A percentile compares a stretch with the other conserved stretches of the same genome.
Conservation (phyloP, 1,140 invertebrate genomes). For the Drosophila pseudoobscura region DNA sequence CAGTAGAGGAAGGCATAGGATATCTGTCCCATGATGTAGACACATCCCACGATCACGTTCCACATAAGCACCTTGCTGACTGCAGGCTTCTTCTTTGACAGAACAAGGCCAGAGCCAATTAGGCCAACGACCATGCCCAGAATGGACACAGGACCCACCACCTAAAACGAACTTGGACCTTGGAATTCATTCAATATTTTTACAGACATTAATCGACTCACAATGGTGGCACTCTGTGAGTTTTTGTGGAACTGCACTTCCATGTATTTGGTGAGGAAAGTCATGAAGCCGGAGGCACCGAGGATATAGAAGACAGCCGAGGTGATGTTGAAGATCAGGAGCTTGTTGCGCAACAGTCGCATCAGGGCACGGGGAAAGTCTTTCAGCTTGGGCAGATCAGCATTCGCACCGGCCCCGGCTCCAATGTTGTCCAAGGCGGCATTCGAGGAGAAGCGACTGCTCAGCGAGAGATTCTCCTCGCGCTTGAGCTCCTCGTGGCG, state of each 20-base stretch:
- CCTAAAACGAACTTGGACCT: constrained; percentile 1
- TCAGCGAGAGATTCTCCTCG: constrained; percentile 68
- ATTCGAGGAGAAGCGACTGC: constrained; percentile 70
- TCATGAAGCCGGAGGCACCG: constrained; percentile 88
- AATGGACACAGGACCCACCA: constrained; percentile 86
- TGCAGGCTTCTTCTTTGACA: constrained; percentile 86
- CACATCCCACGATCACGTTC: constrained; percentile 87
- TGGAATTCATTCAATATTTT: constrained; percentile 81
- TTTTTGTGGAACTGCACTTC: constrained; percentile 88
- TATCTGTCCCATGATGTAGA: constrained; percentile 84
- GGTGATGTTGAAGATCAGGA: constrained; percentile 86
- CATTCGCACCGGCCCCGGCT: constrained; percentile 51
- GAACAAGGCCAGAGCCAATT: constrained; percentile 86
- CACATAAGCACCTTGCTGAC: constrained; percentile 86
- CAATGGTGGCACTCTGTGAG: constrained; percentile 86
- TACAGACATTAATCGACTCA: background rate
- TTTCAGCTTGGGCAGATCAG: constrained; percentile 69
- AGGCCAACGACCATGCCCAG: constrained; percentile 87
- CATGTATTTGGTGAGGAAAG: constrained; percentile 89
- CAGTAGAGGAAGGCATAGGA: constrained; percentile 86
- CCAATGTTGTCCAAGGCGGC: constrained; percentile 64
- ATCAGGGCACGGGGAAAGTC: constrained; percentile 86
- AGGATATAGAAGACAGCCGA: constrained; percentile 87
- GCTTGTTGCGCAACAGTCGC: constrained; percentile 86
- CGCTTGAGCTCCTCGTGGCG: constrained; percentile 70